Percentiles rank a stretch among this genome's conserved stretches.
phyloP scores from a whole-genome alignment of 2,113 vertebrate species.

The Gopherus flavomarginatus region DNA sequence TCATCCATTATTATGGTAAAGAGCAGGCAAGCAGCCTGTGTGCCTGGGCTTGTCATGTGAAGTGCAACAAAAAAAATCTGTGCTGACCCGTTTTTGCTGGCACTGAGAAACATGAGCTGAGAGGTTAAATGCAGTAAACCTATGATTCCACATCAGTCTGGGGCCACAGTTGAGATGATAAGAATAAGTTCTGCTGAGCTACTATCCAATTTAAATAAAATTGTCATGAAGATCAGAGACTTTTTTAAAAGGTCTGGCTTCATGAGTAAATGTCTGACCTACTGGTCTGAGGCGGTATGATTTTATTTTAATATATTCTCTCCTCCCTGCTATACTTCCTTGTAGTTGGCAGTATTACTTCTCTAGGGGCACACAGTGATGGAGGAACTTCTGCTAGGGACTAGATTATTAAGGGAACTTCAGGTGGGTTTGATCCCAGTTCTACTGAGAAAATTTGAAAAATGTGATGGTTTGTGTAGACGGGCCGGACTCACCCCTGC shows the following conservation, averaged over 20 bases:
- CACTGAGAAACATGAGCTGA: neutral
- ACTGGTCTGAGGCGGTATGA: constrained; percentile 12
- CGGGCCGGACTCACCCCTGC: too few species aligned
- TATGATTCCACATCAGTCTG: constrained; percentile 10
- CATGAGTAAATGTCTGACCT: neutral
- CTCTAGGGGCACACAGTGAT: constrained; percentile 52
- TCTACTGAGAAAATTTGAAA: neutral
- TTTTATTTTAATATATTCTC: constrained; percentile 2
- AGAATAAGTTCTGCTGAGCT: constrained; percentile 59
- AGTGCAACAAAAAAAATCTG: neutral
- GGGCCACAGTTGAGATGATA: constrained; percentile 25
- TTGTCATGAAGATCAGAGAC: constrained; percentile 48
- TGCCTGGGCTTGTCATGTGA: neutral
- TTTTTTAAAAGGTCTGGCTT: constrained; percentile 51
- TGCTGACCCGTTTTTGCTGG: neutral
- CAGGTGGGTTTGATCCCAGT: neutral
- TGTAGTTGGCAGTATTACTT: constrained; percentile 52
- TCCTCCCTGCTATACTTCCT: constrained; percentile 39
- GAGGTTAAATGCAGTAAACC: neutral
- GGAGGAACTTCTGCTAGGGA: neutral
- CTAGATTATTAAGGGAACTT: constrained; percentile 19
- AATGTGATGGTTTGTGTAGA: neutral
- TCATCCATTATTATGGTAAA: neutral
- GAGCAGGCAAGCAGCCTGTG: neutral
- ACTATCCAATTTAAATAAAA: constrained; percentile 57